Base-by-base conservation (phyloP, 2,888 invertebrate genomes). In the Phyto melanocephala region DNA sequence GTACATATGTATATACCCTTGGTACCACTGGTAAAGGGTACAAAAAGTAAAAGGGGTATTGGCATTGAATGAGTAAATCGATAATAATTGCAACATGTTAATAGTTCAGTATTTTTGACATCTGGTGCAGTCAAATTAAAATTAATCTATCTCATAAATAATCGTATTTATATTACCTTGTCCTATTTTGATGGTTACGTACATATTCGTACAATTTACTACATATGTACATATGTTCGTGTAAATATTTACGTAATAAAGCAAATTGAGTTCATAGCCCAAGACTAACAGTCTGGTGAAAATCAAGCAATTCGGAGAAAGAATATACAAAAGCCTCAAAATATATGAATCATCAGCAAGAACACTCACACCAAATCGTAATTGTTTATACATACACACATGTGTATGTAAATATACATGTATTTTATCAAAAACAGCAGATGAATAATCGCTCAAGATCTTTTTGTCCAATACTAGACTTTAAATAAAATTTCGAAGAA, bases 211-310 rank as follows among this genome's bases (percentile, higher is more conserved):
- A 45, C 11, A n/a, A n/a, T n/a, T n/a, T n/a, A n/a, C 1, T 42
- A 22, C 8, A 54, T 6, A 68, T 52, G 52, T 52, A 56, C 20
- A 15, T n/a, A 20, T 13, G 68, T 63, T 37, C 20, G 11, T 42
- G 20, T 68, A 81, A 81, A 82, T 82, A 60, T 82, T 82, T 82
- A 82, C 22, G 35, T 52, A 65, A 70, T n/a, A 65, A 35, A 42
- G 35, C 33, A 35, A 63, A 65, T 52, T 70, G 58, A 70, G 56
- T 81, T 81, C 74, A 65, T 65, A 82, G 75, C 58, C 75, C 65
- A 79, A 74, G 81, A 79, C 78, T n/a, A 74, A 65, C 58, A 82
- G 81, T 82, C 81, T 82, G 75, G 70, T 75, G 81, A 79, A 70
- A 75, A 78, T 82, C 81, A 82, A 52, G 37, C 58, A 60, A 58